Evolutionary conservation across 30 jellyfish, hydroid and myxozoan genomes (phyloP).

Genomic region (Mastigias papua): DNA sequence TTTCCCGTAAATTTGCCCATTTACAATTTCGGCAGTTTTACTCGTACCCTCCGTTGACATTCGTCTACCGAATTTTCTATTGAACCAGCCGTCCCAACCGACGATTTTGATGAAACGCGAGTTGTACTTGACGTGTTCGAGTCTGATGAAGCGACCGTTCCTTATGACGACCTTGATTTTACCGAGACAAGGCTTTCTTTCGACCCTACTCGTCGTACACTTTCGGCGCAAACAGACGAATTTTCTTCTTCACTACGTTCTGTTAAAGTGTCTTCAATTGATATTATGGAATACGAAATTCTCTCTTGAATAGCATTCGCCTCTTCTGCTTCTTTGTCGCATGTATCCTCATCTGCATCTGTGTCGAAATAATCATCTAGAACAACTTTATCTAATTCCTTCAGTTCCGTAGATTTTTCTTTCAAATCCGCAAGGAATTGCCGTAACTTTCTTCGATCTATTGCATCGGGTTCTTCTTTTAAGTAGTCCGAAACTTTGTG

Average conservation of each 20-base stretch:
- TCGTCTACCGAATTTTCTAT: neutral
- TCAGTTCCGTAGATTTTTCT: slow-evolving; percentile 12
- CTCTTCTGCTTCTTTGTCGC: slow-evolving; percentile 40
- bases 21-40: slow-evolving; percentile 47
- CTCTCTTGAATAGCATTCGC: slow-evolving; percentile 32
- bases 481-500: slow-evolving; percentile 5
- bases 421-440: slow-evolving; percentile 34
- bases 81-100: neutral
- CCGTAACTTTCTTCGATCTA: slow-evolving; percentile 12
- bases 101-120: neutral
- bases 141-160: neutral
- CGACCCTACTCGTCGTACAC: neutral
- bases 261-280: slow-evolving; percentile 7
- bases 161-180: slow-evolving; percentile 9
- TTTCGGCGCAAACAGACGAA: neutral
- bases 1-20: slow-evolving; percentile 23
- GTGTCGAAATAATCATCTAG: neutral
- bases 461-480: slow-evolving; percentile 2
- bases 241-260: neutral
- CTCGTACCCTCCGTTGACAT: slow-evolving; percentile 2
- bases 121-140: neutral
- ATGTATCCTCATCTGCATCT: slow-evolving; percentile 15
- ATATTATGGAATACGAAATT: neutral
- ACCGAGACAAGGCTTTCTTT: slow-evolving; percentile 12
- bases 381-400: slow-evolving; percentile 2